Conservation (phyloP, 2,797 vertebrate species). For the Lithobates sylvaticus region DNA sequence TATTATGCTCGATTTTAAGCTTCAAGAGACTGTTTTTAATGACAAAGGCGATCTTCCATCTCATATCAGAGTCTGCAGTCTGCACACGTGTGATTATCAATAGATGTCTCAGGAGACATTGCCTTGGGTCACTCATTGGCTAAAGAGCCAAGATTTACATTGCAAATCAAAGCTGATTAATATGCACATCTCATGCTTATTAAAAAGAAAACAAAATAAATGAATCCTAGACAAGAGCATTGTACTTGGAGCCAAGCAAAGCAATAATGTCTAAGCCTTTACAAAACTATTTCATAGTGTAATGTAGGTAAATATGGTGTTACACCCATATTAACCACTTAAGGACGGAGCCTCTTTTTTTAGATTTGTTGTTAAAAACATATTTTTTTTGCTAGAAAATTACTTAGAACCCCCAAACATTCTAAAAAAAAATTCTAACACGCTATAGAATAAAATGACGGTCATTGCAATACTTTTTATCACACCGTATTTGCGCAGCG, state of each 20-base stretch:
- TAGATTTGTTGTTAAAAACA: too few species aligned
- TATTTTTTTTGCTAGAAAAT: too few species aligned
- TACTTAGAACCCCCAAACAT: too few species aligned
- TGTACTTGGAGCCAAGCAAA: background rate
- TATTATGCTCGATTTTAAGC: background rate
- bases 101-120: constrained; percentile 1
- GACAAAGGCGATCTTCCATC: constrained; percentile 14
- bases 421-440: too few species aligned
- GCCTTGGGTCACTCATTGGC: background rate
- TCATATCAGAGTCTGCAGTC: constrained; percentile 6
- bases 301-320: background rate
- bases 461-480: too few species aligned
- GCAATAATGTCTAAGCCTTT: background rate
- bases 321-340: background rate
- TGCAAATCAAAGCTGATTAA: constrained; percentile 17
- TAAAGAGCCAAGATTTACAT: constrained; percentile 26
- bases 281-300: background rate
- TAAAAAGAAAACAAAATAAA: constrained; percentile 1
- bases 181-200: background rate
- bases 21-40: constrained; percentile 1
- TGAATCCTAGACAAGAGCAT: background rate
- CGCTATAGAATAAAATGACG: too few species aligned
- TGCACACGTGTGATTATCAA: background rate
- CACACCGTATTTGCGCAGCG: too few species aligned
- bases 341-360: too few species aligned